Percentiles rank a stretch among this genome's conserved stretches.
Evolutionary conservation across 2,113 vertebrate species (phyloP).

Genomic region (Toxostoma redivivum): DNA sequence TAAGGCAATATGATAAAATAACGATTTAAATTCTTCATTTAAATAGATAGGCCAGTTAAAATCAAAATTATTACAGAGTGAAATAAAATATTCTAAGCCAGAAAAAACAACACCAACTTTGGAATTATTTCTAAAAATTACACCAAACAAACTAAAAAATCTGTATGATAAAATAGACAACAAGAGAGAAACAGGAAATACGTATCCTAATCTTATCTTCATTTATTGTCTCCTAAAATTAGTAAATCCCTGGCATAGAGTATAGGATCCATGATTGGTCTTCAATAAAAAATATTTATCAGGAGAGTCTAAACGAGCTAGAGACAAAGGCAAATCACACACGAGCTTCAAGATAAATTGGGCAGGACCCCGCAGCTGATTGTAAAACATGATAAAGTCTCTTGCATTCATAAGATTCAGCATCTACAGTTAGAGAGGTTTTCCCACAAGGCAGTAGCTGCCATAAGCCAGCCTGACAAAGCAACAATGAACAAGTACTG

Average conservation of each 20-base stretch:
- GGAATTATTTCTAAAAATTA: not conserved
- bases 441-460: not conserved
- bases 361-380: not conserved
- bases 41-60: not conserved
- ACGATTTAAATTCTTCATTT: not conserved
- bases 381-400: not conserved
- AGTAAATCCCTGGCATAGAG: not conserved
- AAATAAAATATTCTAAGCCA: not conserved
- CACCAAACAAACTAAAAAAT: not conserved
- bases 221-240: not conserved
- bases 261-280: rapidly evolving
- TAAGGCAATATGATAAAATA: not conserved
- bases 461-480: not conserved
- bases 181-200: not conserved
- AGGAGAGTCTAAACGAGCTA: not conserved
- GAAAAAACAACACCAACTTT: not conserved
- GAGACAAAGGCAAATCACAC: not conserved
- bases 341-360: not conserved
- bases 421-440: not conserved
- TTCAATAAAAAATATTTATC: not conserved
- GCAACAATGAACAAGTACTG: not conserved
- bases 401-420: not conserved
- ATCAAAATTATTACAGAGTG: not conserved
- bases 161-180: not conserved
- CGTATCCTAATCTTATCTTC: not conserved